A percentile compares a stretch with the other conserved stretches of the same genome.
phyloP scores from a whole-genome alignment of 2,797 vertebrate species.

The Decapterus maruadsi region DNA sequence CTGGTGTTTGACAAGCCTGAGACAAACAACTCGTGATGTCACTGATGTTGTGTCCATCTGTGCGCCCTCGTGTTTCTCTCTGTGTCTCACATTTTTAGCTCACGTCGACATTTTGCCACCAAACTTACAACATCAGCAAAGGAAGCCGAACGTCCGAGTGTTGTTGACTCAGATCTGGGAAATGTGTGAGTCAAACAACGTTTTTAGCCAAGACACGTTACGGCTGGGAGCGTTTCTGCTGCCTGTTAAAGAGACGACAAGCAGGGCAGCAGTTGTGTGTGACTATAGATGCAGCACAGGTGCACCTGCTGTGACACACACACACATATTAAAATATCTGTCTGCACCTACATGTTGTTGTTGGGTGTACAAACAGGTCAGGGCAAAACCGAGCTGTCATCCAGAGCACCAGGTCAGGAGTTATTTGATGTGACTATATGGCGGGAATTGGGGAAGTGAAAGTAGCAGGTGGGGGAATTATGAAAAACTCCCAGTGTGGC shows the following conservation, averaged over 20 bases:
- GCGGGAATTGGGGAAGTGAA: conserved; percentile 69
- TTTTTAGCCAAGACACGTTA: conserved; percentile 6
- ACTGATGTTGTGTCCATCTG: too few species aligned
- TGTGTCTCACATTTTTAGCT: background rate
- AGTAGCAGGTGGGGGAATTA: conserved; percentile 69
- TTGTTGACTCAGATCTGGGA: background rate
- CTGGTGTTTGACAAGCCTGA: too few species aligned
- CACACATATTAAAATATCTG: conserved; percentile 27
- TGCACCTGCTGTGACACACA: conserved; percentile 72
- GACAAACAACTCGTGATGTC: too few species aligned
- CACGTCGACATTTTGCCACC: conserved; percentile 1
- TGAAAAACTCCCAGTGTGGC: conserved; percentile 56
- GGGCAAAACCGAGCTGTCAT: conserved; percentile 30
- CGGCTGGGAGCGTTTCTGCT: conserved; percentile 29
- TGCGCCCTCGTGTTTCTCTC: too few species aligned
- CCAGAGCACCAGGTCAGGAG: conserved; percentile 64
- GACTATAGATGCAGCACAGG: conserved; percentile 69
- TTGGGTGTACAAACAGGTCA: conserved; percentile 64
- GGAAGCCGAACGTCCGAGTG: background rate
- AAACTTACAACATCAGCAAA: conserved; percentile 2
- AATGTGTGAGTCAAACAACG: background rate
- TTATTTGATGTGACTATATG: conserved; percentile 59
- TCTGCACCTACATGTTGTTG: conserved; percentile 55
- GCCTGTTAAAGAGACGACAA: conserved; percentile 42
- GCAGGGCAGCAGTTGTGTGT: conserved; percentile 68